Evolutionary conservation across 2,797 vertebrate genomes (phyloP).

Genomic region (Clamator glandarius): DNA sequence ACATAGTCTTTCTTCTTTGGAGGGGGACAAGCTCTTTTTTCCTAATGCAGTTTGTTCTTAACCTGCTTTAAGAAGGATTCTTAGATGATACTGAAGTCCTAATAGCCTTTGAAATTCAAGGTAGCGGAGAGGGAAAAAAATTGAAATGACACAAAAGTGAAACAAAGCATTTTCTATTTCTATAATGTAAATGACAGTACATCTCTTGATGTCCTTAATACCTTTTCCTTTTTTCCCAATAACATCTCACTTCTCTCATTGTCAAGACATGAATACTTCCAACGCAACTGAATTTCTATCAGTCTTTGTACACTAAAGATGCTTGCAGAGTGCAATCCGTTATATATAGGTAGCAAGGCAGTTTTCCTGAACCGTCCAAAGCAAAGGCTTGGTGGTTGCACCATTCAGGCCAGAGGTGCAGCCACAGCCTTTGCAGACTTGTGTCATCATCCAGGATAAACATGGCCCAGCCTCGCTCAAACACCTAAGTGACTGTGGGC

Average conservation of each 20-base stretch:
- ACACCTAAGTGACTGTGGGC: no score
- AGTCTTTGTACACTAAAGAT: neutral
- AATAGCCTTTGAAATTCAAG: neutral
- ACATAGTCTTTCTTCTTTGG: neutral
- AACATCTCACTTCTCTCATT: neutral
- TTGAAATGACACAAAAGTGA: neutral
- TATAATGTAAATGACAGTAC: neutral
- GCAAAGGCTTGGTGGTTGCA: neutral
- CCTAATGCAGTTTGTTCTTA: neutral
- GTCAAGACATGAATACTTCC: accelerated
- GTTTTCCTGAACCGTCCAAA: neutral
- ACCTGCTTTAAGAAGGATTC: neutral
- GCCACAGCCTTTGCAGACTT: neutral
- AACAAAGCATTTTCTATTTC: neutral
- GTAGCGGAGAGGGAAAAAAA: neutral
- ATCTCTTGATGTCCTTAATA: neutral
- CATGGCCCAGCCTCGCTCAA: accelerated
- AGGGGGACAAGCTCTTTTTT: neutral
- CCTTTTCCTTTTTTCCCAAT: neutral
- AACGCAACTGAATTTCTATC: neutral
- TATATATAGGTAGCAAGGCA: accelerated
- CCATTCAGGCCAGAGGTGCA: neutral
- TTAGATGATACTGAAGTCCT: neutral
- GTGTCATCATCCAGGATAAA: accelerated
- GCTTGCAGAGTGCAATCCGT: neutral